Evolutionary conservation across 1,140 invertebrate genomes (phyloP).

Genomic region (Bombus pyrosoma): DNA sequence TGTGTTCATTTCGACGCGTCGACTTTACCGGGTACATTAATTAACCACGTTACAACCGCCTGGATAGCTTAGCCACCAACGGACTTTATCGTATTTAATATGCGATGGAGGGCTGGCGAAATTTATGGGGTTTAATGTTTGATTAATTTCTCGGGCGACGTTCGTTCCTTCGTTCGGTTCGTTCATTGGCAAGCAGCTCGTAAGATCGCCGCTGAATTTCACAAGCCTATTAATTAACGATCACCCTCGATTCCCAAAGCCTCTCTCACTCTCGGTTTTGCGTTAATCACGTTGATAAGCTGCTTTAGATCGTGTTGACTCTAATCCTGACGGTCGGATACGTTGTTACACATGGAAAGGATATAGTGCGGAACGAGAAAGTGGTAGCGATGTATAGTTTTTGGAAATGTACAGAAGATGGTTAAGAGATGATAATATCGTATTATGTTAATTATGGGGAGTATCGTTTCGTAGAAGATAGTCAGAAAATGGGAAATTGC

Average conservation of each 20-base stretch:
- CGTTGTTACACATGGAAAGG: background rate
- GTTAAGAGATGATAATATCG: background rate
- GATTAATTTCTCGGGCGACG: background rate
- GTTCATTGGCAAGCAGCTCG: background rate
- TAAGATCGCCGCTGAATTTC: background rate
- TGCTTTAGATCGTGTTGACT: slow-evolving; percentile 1
- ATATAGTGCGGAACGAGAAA: background rate
- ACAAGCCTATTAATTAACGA: slow-evolving; percentile 3
- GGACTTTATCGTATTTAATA: slow-evolving; percentile 14
- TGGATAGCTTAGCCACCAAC: background rate
- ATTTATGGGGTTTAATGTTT: slow-evolving; percentile 23
- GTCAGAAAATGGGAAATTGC: background rate
- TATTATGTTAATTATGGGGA: background rate
- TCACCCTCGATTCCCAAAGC: background rate
- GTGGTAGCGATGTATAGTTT: background rate
- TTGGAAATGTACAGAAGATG: background rate
- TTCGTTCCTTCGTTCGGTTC: background rate
- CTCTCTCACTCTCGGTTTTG: background rate
- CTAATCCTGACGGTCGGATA: background rate
- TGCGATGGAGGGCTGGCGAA: background rate
- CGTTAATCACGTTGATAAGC: slow-evolving; percentile 16
- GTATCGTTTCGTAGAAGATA: background rate
- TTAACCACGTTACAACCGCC: slow-evolving; percentile 9
- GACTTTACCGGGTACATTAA: slow-evolving; percentile 7
- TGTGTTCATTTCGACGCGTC: slow-evolving; percentile 18